A percentile compares a stretch with the other conserved stretches of the same genome.
Evolutionary conservation across 2,797 vertebrate genomes (phyloP).

Genomic region (Pempheris klunzingeri): DNA sequence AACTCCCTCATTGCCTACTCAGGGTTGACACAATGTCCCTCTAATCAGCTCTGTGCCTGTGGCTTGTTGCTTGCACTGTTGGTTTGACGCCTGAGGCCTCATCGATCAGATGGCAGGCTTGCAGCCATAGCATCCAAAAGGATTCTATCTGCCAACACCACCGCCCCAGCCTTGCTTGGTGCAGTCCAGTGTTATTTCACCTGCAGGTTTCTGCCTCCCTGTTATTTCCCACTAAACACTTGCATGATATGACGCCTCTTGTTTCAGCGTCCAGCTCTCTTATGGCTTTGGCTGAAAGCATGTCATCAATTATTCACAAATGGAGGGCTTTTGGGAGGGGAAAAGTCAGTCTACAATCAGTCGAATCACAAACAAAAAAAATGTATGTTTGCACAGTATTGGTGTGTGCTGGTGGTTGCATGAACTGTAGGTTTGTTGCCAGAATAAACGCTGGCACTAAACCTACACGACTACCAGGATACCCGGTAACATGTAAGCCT

Average conservation of each 20-base stretch:
- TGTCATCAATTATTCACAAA: conserved; percentile 10
- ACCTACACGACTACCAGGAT: too few relatives aligned
- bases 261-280: conserved; percentile 29
- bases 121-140: conserved; percentile 20
- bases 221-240: conserved; percentile 10
- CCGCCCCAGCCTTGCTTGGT: conserved; percentile 30
- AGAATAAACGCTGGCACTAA: too few relatives aligned
- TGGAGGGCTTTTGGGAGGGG: neutral
- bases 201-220: conserved; percentile 8
- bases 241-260: conserved; percentile 43
- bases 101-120: conserved; percentile 23
- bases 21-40: conserved; percentile 19
- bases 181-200: conserved; percentile 30
- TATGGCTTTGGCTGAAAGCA: conserved; percentile 38
- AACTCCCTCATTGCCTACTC: conserved; percentile 29
- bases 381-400: neutral
- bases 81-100: conserved; percentile 41
- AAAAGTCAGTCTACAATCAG: too few relatives aligned
- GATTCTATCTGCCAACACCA: neutral
- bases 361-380: neutral
- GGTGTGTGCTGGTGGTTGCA: neutral
- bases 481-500: neutral
- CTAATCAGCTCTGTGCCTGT: conserved; percentile 45
- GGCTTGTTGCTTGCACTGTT: conserved; percentile 64
- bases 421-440: neutral